A percentile compares a stretch with the other conserved stretches of the same genome.
Conservation (phyloP, 2,888 invertebrate genomes). For the Dasypogon diadema region DNA sequence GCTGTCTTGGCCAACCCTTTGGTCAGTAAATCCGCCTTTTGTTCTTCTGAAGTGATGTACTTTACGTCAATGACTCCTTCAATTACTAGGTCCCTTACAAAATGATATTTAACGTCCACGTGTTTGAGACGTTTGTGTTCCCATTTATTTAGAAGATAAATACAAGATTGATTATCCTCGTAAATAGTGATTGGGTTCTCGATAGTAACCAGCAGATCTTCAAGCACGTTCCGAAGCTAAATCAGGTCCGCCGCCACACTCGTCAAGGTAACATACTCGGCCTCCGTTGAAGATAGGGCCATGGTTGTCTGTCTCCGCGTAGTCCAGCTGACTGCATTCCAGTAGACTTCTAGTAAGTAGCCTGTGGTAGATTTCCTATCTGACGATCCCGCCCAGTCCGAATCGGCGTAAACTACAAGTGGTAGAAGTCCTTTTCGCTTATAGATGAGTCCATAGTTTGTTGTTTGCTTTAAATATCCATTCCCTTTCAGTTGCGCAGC, state of each 20-base stretch:
- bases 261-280: background rate
- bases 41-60: background rate
- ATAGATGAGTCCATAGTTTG: too few relatives aligned
- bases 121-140: slow-evolving; percentile 4
- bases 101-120: slow-evolving; percentile 8
- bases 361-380: slow-evolving; percentile 12
- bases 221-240: background rate
- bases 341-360: background rate
- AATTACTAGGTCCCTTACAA: background rate
- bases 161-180: slow-evolving; percentile 26
- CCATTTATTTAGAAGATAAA: background rate
- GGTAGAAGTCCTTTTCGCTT: too few relatives aligned
- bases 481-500: too few relatives aligned
- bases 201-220: background rate
- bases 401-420: too few relatives aligned
- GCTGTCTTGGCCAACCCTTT: background rate
- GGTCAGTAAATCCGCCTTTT: background rate
- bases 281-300: background rate
- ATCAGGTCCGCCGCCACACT: background rate
- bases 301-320: background rate
- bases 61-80: background rate
- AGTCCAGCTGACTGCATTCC: background rate
- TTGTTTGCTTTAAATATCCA: too few relatives aligned
- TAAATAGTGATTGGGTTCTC: background rate
- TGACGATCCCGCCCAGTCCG: slow-evolving; percentile 13